A percentile compares a stretch with the other conserved stretches of the same genome.
Evolutionary conservation across 2,113 vertebrate genomes (phyloP).

Genomic region (Amblyornis subalaris): DNA sequence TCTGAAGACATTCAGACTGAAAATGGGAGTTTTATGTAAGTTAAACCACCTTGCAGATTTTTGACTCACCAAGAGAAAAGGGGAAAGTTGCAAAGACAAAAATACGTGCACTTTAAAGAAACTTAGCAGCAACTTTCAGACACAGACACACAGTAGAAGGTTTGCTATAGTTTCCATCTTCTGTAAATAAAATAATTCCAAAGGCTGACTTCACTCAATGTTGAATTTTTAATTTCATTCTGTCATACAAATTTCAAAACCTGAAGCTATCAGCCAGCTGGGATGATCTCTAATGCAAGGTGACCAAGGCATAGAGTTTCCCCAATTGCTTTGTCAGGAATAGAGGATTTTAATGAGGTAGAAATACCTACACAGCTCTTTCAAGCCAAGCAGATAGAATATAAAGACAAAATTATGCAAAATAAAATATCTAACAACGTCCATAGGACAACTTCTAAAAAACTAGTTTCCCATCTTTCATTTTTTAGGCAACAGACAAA

Average conservation of each 20-base stretch:
- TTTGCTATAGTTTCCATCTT: neutral
- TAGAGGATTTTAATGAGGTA: neutral
- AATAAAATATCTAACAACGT: neutral
- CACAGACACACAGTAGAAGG: neutral
- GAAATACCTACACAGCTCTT: neutral
- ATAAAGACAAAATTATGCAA: neutral
- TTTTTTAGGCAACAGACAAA: neutral
- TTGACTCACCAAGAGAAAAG: neutral
- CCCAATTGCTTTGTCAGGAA: neutral
- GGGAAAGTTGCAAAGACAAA: neutral
- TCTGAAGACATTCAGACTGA: neutral
- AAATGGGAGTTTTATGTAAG: neutral
- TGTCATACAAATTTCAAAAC: neutral
- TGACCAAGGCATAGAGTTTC: neutral
- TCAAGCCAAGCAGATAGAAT: neutral
- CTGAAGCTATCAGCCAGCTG: neutral
- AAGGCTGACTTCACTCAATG: neutral
- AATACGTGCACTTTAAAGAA: neutral
- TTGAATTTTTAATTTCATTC: neutral
- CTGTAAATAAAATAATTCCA: neutral
- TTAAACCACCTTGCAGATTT: neutral
- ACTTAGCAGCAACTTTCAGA: neutral
- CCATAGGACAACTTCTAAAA: neutral
- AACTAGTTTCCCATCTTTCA: neutral
- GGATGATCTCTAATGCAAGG: neutral